Percentiles rank a stretch among this genome's conserved stretches.
These are phyloP conservation scores for Lamproptera curius DNA, from an alignment of 2,888 invertebrate genomes.

Conservation along the genomic window DNA sequence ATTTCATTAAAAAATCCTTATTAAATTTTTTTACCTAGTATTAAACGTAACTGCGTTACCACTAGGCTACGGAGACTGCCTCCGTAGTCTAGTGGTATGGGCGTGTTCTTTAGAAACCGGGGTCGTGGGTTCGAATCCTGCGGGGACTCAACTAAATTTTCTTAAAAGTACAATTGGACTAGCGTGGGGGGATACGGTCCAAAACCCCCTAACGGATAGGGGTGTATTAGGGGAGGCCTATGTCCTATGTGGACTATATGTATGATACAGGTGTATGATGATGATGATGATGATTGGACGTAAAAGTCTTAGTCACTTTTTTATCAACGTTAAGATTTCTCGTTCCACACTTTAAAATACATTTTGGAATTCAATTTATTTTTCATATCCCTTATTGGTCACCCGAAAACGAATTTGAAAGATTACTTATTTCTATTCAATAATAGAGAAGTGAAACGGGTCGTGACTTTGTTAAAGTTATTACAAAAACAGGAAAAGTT, in stretches of 20 bases:
- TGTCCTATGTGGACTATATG: too few relatives aligned
- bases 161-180: not conserved
- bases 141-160: too few relatives aligned
- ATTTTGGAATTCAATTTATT: constrained; percentile 6
- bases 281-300: too few relatives aligned
- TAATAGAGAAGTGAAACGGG: constrained; percentile 4
- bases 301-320: not conserved
- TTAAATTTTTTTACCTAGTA: not conserved
- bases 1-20: not conserved
- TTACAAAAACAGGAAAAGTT: constrained; percentile 13
- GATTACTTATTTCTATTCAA: constrained; percentile 2
- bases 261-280: too few relatives aligned
- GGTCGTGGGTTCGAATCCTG: too few relatives aligned
- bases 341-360: not conserved
- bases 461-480: constrained; percentile 11
- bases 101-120: too few relatives aligned
- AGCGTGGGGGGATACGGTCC: not conserved
- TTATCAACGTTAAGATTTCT: not conserved
- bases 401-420: not conserved
- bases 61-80: too few relatives aligned
- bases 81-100: too few relatives aligned
- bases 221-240: too few relatives aligned
- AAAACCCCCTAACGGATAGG: too few relatives aligned
- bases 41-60: too few relatives aligned
- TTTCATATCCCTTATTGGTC: not conserved